These are phyloP conservation scores for Ceramica pisi DNA, from an alignment of 2,888 invertebrate genomes.

Conservation along the genomic window DNA sequence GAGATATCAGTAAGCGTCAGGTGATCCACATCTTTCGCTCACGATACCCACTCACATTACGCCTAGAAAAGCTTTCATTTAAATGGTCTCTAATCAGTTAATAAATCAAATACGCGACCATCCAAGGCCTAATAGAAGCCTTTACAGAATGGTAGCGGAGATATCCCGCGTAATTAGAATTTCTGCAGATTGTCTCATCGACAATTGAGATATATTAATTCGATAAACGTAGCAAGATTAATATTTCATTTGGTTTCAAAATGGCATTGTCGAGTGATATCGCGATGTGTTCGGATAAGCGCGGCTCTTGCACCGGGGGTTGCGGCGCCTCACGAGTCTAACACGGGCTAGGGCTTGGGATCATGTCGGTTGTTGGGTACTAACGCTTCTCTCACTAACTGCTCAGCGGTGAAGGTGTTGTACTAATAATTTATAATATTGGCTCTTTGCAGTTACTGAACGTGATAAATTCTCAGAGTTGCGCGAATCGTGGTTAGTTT, in stretches of 20 bases:
- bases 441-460: constrained; percentile 64
- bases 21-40: constrained; percentile 52
- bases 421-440: constrained; percentile 65
- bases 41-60: constrained; percentile 49
- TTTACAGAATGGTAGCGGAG: constrained; percentile 77
- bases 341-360: constrained; percentile 75
- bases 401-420: constrained; percentile 63
- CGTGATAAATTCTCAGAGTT: constrained; percentile 49
- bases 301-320: constrained; percentile 84
- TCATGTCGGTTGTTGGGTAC: constrained; percentile 68
- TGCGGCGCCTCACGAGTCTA: constrained; percentile 82
- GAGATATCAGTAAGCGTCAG: constrained; percentile 61
- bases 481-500: constrained; percentile 52
- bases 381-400: constrained; percentile 76
- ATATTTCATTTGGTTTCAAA: constrained; percentile 82
- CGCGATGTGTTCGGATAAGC: constrained; percentile 88
- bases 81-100: constrained; percentile 78
- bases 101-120: constrained; percentile 78
- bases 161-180: constrained; percentile 84
- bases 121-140: constrained; percentile 76
- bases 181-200: constrained; percentile 82
- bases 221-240: constrained; percentile 81
- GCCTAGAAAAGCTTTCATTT: constrained; percentile 76
- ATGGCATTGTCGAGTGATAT: constrained; percentile 75
- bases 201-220: constrained; percentile 86